Percentiles rank a stretch among this genome's conserved stretches.
Evolutionary conservation across 2,113 vertebrate species (phyloP).

Genomic region (Paradoxurus hermaphroditus): DNA sequence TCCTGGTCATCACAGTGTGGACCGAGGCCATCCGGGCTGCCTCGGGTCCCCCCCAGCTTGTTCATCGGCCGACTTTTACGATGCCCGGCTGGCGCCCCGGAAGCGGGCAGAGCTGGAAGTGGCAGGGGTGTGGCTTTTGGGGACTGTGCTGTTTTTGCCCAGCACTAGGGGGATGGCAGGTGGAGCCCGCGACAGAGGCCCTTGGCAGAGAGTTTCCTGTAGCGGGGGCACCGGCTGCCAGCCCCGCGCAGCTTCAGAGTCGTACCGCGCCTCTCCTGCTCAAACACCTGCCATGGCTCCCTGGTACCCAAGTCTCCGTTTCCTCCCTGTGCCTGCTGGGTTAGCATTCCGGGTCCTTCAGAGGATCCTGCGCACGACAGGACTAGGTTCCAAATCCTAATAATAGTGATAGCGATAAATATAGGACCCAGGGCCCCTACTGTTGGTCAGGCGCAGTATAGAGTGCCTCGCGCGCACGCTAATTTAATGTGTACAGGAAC

Average conservation of each 20-base stretch:
- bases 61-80: no score
- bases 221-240: background rate
- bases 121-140: background rate
- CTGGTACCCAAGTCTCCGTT: background rate
- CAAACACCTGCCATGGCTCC: background rate
- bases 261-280: background rate
- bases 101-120: background rate
- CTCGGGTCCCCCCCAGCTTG: background rate
- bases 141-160: background rate
- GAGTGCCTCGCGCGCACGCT: background rate
- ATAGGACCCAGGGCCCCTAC: background rate
- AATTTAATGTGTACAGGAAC: background rate
- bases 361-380: background rate
- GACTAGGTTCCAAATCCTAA: background rate
- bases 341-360: background rate
- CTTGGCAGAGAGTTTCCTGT: background rate
- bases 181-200: background rate
- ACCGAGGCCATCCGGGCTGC: background rate
- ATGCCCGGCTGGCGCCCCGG: background rate
- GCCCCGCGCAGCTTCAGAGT: background rate
- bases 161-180: background rate
- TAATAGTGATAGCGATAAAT: background rate
- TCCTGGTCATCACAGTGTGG: background rate
- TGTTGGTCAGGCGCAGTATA: background rate
- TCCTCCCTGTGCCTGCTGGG: background rate